Percentiles rank a stretch among this genome's conserved stretches.
Conservation (phyloP, 1,140 invertebrate species). For the Sarcophaga bullata region DNA sequence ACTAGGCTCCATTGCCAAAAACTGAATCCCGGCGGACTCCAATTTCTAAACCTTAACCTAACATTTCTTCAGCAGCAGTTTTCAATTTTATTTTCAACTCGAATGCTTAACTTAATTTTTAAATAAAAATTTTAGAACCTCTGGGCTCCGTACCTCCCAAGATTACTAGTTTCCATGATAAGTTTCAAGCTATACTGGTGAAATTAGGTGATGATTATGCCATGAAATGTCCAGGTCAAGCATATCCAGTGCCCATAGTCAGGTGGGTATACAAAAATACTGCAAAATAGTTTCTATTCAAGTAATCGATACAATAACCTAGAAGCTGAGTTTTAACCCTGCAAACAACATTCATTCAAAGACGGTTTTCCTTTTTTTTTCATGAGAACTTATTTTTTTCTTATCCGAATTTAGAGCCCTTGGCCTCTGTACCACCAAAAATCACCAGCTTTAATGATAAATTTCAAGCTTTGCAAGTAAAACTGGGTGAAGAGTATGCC, state of each 20-base stretch:
- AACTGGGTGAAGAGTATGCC: constrained; percentile 72
- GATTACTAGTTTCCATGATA: constrained; percentile 67
- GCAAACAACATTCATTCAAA: constrained; percentile 13
- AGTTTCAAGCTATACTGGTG: constrained; percentile 69
- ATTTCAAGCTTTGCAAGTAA: constrained; percentile 69
- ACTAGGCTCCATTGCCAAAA: no score
- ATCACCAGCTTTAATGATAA: constrained; percentile 68
- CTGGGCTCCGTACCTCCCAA: constrained; percentile 76
- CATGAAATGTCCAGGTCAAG: constrained; percentile 72
- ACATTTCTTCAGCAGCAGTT: constrained; percentile 20
- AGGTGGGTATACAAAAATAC: constrained; percentile 60
- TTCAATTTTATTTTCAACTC: not conserved
- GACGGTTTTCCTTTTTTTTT: constrained; percentile 12
- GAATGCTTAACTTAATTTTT: not conserved
- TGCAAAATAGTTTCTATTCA: not conserved
- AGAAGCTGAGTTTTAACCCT: not conserved
- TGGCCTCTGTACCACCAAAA: constrained; percentile 76
- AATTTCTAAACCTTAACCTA: not conserved
- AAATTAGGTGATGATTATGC: constrained; percentile 70
- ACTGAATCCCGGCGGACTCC: not conserved
- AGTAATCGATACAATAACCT: not conserved
- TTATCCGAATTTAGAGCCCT: constrained; percentile 69
- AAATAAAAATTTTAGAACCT: constrained; percentile 69
- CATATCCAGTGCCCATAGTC: constrained; percentile 73
- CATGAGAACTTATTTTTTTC: not conserved